Base-by-base conservation (phyloP, 2,797 vertebrate genomes). In the Eptatretus atami region DNA sequence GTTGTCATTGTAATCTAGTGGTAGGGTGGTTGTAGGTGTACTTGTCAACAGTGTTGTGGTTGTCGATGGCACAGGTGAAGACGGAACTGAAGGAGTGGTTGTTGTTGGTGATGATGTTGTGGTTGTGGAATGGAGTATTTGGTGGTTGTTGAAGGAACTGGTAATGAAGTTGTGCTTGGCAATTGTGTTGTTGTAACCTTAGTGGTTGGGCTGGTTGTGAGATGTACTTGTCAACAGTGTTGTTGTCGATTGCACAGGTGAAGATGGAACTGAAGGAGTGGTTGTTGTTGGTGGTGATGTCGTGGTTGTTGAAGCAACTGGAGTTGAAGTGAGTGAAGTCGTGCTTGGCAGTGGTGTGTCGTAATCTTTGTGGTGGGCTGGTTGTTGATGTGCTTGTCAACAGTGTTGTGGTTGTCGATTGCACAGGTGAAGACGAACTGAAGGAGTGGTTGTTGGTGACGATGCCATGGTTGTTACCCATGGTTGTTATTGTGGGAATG, bases 91-190 rank as follows among this genome's bases (percentile, higher is more conserved):
- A 19, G 19, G 19, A 19, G 19, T 19, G 19, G 19, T 19, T 19
- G 19, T 19, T 53, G n/a, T n/a, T n/a, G 3, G 66, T 52, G 12
- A 67, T 60, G 55, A n/a, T n/a, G n/a, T n/a, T n/a, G n/a, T n/a
- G n/a, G n/a, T n/a, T n/a, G n/a, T n/a, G n/a, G n/a, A n/a, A n/a
- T n/a, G n/a, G n/a, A n/a, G n/a, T n/a, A n/a, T n/a, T n/a, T 6
- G 8, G 55, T 1, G 13, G 66, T 67, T 12, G 66, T 31, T 11
- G 65, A 0, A 11, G 55, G 8, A 14, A 19, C 14, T 60, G 6
- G 55, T 60, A 19, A 14, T 60, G 55, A 14, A 19, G 14, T 60
- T 9, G 19, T 19, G 19, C 19, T 19, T 19, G 19, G 19, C 19
- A 19, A 2, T 19, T 19, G 19, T 19, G 19, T n/a, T 19, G 19